These are phyloP conservation scores for Elaphurus davidianus DNA, from an alignment of 2,113 vertebrate species.

Conservation along the genomic window DNA sequence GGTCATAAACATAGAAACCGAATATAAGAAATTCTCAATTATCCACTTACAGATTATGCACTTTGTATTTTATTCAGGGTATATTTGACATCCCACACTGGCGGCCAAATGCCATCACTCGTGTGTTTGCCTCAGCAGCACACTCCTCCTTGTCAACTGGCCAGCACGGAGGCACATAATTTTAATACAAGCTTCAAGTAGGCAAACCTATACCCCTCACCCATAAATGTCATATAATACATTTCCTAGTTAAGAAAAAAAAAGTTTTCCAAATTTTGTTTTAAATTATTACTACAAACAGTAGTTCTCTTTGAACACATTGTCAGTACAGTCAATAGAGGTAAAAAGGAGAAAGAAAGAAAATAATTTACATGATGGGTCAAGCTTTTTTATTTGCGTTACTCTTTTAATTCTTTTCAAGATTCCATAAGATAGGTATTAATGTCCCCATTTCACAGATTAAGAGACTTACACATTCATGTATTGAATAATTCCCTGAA, in stretches of 20 bases:
- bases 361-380: background rate
- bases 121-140: background rate
- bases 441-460: background rate
- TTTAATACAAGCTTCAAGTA: background rate
- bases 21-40: slow-evolving; percentile 60
- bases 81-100: background rate
- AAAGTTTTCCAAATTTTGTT: background rate
- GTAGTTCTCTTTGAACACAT: background rate
- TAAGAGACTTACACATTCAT: background rate
- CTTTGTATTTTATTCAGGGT: slow-evolving; percentile 26
- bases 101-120: background rate
- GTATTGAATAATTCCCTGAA: background rate
- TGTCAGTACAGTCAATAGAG: background rate
- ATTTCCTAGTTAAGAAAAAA: slow-evolving; percentile 16
- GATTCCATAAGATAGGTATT: background rate
- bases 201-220: background rate
- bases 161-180: background rate
- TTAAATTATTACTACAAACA: background rate
- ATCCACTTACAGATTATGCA: slow-evolving; percentile 19
- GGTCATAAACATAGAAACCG: slow-evolving; percentile 34
- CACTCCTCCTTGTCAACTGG: background rate
- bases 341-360: background rate
- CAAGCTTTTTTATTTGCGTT: background rate
- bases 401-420: background rate
- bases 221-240: background rate